Conservation (phyloP, 2,888 invertebrate species). For the Itoplectis maculator region DNA sequence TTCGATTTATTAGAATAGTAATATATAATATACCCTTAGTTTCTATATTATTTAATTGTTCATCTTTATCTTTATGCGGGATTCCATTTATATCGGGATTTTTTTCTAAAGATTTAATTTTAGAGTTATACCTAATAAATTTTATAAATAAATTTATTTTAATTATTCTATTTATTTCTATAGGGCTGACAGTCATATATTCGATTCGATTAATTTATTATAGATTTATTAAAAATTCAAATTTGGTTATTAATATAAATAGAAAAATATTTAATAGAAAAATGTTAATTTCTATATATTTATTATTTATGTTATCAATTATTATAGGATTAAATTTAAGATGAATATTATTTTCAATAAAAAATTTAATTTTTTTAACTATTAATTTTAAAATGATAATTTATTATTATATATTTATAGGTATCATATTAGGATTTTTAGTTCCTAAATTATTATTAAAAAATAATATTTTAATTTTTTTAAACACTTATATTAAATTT, state of each 20-base stretch:
- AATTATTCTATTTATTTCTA: slow-evolving; percentile 82
- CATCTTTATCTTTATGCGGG: slow-evolving; percentile 88
- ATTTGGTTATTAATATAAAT: slow-evolving; percentile 85
- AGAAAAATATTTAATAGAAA: slow-evolving; percentile 85
- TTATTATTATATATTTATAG: slow-evolving; percentile 77
- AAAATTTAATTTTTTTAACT: slow-evolving; percentile 86
- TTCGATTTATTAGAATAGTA: slow-evolving; percentile 87
- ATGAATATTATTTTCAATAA: slow-evolving; percentile 86
- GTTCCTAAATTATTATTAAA: slow-evolving; percentile 79
- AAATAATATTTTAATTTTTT: slow-evolving; percentile 27
- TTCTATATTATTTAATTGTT: slow-evolving; percentile 86
- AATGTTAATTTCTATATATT: slow-evolving; percentile 84
- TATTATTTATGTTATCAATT: slow-evolving; percentile 86
- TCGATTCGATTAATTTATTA: slow-evolving; percentile 87
- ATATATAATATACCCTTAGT: slow-evolving; percentile 86
- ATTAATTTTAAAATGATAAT: slow-evolving; percentile 85
- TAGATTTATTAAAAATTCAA: slow-evolving; percentile 85
- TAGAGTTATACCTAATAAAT: slow-evolving; percentile 86
- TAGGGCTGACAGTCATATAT: slow-evolving; percentile 86
- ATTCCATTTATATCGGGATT: slow-evolving; percentile 88
- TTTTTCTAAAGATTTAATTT: slow-evolving; percentile 85
- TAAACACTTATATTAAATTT: slow-evolving; percentile 25
- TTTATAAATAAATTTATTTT: slow-evolving; percentile 86
- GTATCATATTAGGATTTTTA: slow-evolving; percentile 69
- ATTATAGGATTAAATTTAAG: slow-evolving; percentile 86